Evolutionary conservation across 2,888 invertebrate species (phyloP), one percentile per base, ranked within the genome.

Genomic region (Eristalis tenax): DNA sequence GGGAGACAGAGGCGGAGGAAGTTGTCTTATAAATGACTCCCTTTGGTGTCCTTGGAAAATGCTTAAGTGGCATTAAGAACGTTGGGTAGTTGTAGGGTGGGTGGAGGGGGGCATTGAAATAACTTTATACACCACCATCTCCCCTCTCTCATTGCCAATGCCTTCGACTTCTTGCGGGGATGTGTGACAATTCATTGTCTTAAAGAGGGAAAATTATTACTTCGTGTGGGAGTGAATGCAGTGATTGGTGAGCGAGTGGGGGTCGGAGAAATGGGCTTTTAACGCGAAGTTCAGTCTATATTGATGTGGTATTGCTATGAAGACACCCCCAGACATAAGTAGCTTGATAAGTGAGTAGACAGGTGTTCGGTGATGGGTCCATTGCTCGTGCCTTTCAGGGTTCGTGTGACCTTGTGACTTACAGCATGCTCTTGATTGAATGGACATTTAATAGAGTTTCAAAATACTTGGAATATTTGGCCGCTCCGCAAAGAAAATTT

Each of bases 41-140:
- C 80, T 50, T n/a, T 22, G 80, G 73, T 74, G 80, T 80, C 73
- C 43, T 80, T 80, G 73, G 73, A 66, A 63, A 68, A 68, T 38
- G n/a, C 65, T 66, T 71, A 66, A 79, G 79, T 79, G 71, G 38
- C 40, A 79, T 79, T 71, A 79, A 79, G 65, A n/a, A 4, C n/a
- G 43, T n/a, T 18, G 50, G n/a, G 28, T 28, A 4, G 28, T 28
- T 4, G 28, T 4, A n/a, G 5, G 28, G 5, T 28, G 28, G 28
- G 28, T 15, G 13, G 18, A 4, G n/a, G 43, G 18, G 43, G 18
- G 50, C 8, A 18, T 18, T 18, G 18, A 2, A 50, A 50, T 50
- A 18, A 18, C 50, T 50, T 50, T 18, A 50, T 18, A 8, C 18
- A 0, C 50, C 50, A 3, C 0, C 18, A 4, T 50, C 50, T 6